Percentiles rank a stretch among this genome's conserved stretches.
Evolutionary conservation across 2,797 vertebrate species (phyloP).

Genomic region (Hyperoplus immaculatus): DNA sequence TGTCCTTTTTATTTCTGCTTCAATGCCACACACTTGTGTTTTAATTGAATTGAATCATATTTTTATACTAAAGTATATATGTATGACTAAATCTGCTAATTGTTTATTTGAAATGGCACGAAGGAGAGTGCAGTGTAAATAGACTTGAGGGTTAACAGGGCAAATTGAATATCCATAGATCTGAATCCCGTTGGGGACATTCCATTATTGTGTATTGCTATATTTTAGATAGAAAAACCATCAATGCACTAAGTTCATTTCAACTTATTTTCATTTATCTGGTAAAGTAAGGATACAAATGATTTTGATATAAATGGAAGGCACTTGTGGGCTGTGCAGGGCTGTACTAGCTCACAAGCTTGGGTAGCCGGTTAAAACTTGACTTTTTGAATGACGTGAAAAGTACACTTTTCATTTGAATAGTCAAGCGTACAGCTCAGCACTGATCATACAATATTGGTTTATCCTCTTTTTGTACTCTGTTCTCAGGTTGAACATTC

Average conservation of each 20-base stretch:
- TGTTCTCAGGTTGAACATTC: conserved; percentile 75
- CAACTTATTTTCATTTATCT: conserved; percentile 23
- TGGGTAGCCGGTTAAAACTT: conserved; percentile 28
- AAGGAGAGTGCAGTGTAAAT: conserved; percentile 74
- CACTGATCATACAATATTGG: conserved; percentile 47
- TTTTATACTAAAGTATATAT: conserved; percentile 83
- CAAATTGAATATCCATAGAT: conserved; percentile 60
- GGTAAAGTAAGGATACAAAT: conserved; percentile 23
- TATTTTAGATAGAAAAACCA: conserved; percentile 38
- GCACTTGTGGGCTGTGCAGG: conserved; percentile 21
- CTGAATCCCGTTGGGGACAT: conserved; percentile 69
- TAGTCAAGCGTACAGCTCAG: conserved; percentile 42
- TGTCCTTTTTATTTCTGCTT: conserved; percentile 47
- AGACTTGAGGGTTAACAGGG: conserved; percentile 64
- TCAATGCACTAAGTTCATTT: conserved; percentile 35
- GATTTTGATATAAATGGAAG: conserved; percentile 30
- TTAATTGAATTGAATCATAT: conserved; percentile 78
- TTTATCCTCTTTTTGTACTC: conserved; percentile 47
- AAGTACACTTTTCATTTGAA: conserved; percentile 16
- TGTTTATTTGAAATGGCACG: conserved; percentile 61
- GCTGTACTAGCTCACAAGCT: conserved; percentile 7
- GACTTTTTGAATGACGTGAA: conserved; percentile 34
- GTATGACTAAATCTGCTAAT: conserved; percentile 60
- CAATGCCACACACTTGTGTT: conserved; percentile 66
- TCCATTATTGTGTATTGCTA: conserved; percentile 62